Base-by-base conservation (phyloP, 2,113 vertebrate species). In the Perognathus longimembris region DNA sequence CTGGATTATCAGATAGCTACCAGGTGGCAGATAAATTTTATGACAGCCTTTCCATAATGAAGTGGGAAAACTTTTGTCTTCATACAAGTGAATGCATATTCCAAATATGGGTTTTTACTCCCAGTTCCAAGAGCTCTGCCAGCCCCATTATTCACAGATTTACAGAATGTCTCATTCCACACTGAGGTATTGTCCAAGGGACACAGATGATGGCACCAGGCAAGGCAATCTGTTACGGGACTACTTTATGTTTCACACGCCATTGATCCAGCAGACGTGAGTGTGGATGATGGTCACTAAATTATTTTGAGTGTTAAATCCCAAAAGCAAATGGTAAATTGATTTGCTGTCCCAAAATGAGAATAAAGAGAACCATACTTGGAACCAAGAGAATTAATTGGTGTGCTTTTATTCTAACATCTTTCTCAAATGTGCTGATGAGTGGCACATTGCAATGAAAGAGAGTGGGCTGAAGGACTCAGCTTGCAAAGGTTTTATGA, bases 201-300 rank as follows among this genome's bases (percentile, higher is more conserved):
- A 89, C 77, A 80, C 84, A 89, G 86, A 79, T 92, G 70, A 92
- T 66, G 57, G 34, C 54, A 85, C 34, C 57, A 74, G 50, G 75
- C 50, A 80, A 64, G 24, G 57, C 69, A 91, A 85, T 76, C 79
- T 95, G 63, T 64, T 74, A 57, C 24, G 54, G 11, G 17, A 17
- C 34, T 26, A 30, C 71, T 90, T 74, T 76, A 40, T 91, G 36
- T 38, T 73, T 22, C 11, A 30, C 11, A 2, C 20, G 26, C 21
- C 42, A 17, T 34, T 81, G 80, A 71, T 40, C 42, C 75, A 93
- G 50, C 36, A 59, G 22, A 30, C 20, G 75, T 67, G 26, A n/a
- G 64, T 61, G 24, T 20, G 61, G 40, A 22, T 3, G 12, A 18
- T 34, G n/a, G 30, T 36, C 57, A 50, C 57, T 36, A 66, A 93